Evolutionary conservation across 2,888 invertebrate species (phyloP), one percentile per base, ranked within the genome.

Genomic region (Enchytraeus crypticus): DNA sequence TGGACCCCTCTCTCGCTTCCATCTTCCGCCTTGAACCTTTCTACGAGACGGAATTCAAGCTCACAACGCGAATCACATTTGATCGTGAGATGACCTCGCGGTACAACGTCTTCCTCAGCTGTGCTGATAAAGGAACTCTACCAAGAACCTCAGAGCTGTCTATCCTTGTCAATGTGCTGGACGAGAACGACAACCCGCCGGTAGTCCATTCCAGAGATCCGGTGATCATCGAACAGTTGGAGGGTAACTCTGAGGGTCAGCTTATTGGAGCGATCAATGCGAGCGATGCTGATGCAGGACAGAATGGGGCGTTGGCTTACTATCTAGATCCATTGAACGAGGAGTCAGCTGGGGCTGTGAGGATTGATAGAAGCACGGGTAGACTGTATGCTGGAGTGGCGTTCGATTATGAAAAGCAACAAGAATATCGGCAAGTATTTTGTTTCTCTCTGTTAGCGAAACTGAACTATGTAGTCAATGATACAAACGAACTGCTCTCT

Each of bases 301-400:
- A 64, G 14, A 73, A 73, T 60, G 71, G 51, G 4, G 51, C 27
- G 29, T 21, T 62, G 26, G 27, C 29, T 21, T 62, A 62, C 51
- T 14, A 27, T 86, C 88, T 51, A 32, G 60, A 61, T 58, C 18
- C n/a, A n/a, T n/a, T n/a, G n/a, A n/a, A n/a, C n/a, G n/a, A 26
- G 27, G 29, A 56, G 43, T 38, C 29, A 14, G 29, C 33, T 29
- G 89, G 88, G 73, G 89, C 89, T 79, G 93, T 95, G 77, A 85
- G 85, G 68, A 86, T 95, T 61, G 88, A 93, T 77, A 81, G 88
- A 21, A 85, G 85, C 58, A 86, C 87, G 1, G 95, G 95, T 0
- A 86, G 87, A 34, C 63, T 72, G 11, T 60, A 60, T 23, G 69
- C 71, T 1, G 63, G 61, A 30, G 60, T 59, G 14, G 53, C 34